These are phyloP conservation scores for Pharmacophagus antenor DNA, from an alignment of 2,888 invertebrate species.

Conservation along the genomic window DNA sequence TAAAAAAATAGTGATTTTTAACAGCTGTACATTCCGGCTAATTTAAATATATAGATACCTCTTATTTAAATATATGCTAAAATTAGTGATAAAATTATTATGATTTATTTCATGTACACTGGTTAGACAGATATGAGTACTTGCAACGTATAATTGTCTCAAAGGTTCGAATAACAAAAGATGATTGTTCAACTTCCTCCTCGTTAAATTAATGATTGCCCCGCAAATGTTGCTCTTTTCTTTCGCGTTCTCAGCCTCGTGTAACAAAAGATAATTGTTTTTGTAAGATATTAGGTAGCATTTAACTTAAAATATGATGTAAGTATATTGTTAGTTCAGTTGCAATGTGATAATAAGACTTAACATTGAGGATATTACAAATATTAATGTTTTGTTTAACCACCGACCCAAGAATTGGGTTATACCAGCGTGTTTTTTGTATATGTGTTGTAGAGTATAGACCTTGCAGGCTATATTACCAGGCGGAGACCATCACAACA, in stretches of 20 bases:
- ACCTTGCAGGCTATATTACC: no score
- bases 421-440: no score
- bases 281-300: slow-evolving; percentile 2
- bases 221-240: slow-evolving; percentile 8
- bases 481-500: no score
- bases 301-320: slow-evolving; percentile 3
- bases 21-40: no score
- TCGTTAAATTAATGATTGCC: slow-evolving; percentile 6
- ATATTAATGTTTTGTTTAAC: no score
- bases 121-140: background rate
- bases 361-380: no score
- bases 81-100: background rate
- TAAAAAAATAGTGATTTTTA: no score
- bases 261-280: slow-evolving; percentile 11
- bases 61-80: no score
- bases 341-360: background rate
- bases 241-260: background rate
- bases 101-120: background rate
- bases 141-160: slow-evolving; percentile 5
- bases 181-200: slow-evolving; percentile 3
- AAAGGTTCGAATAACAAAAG: slow-evolving; percentile 2
- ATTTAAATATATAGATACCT: no score
- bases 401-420: no score
- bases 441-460: no score
- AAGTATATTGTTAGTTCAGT: background rate